Conservation (phyloP, 2,113 vertebrate genomes). For the Phalacrocorax aristotelis region DNA sequence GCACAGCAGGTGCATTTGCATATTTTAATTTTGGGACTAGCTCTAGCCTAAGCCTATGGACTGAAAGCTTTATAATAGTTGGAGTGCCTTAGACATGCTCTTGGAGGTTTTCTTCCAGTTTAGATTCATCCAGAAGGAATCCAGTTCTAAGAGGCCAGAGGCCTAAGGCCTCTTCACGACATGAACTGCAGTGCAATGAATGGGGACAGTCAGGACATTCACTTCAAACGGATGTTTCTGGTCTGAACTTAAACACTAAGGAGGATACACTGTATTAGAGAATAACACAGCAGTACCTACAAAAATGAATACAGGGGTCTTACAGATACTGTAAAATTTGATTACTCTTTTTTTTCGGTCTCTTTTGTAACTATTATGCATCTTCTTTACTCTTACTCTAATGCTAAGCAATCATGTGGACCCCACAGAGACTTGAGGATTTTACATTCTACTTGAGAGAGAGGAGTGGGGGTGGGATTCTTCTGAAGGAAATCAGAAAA, state of each 20-base stretch:
- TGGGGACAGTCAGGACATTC: background rate
- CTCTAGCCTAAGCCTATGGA: background rate
- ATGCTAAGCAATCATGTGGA: background rate
- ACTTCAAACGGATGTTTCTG: background rate
- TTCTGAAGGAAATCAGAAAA: background rate
- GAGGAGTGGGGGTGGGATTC: accelerated
- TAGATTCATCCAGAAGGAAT: background rate
- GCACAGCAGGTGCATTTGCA: background rate
- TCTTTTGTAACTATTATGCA: background rate
- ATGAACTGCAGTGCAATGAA: background rate
- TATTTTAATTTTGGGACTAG: background rate
- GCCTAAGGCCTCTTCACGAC: background rate
- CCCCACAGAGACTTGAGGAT: background rate
- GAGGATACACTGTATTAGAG: background rate
- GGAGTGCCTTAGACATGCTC: background rate
- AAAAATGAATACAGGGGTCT: background rate
- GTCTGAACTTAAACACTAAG: background rate
- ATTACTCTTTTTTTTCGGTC: background rate
- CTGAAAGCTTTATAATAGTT: background rate
- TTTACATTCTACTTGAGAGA: background rate
- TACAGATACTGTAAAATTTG: background rate
- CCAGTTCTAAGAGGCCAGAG: background rate
- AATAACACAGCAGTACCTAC: background rate
- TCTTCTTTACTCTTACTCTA: background rate
- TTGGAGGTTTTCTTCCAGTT: background rate